Evolutionary conservation across 2,888 invertebrate species (phyloP), one percentile per base, ranked within the genome.

Genomic region (Rotaria macrura): DNA sequence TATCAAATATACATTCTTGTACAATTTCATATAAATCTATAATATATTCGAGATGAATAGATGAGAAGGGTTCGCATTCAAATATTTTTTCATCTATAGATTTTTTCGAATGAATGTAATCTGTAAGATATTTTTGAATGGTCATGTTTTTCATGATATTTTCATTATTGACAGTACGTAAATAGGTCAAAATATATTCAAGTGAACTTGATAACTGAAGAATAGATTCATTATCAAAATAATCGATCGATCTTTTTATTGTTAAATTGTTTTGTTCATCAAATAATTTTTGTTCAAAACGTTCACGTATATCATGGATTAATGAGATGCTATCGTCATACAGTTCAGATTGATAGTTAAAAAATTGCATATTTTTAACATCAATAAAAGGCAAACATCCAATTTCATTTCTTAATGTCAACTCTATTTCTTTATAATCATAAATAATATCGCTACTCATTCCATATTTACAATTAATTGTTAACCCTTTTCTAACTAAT

Each of bases 261-360:
- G 40, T 79, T 1, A n/a, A n/a, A 43, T 43, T 23, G 1, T 79
- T 43, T n/a, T 79, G n/a, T 40, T 43, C 14, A n/a, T 25, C 43
- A 2, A 79, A n/a, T 7, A 4, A 25, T 43, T 79, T 25, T 79
- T 79, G 79, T 79, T 43, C 43, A 4, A 79, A n/a, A 43, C 79
- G 79, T 79, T 1, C 3, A 2, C 79, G 79, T n/a, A 79, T n/a
- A 79, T 79, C 79, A n/a, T 79, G 40, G 1, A 79, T 79, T 14
- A 79, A 79, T 4, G 79, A 40, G 25, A n/a, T 79, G 43, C 43
- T 43, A 43, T 79, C 79, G n/a, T n/a, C 43, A 43, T 79, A 79
- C 10, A 79, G 43, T 79, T 79, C 79, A 79, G 43, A 79, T 79
- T 79, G 79, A 79, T 79, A 79, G n/a, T 79, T 79, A 25, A 79